phyloP scores from a whole-genome alignment of 1,140 invertebrate genomes.

The Chironomus tepperi region DNA sequence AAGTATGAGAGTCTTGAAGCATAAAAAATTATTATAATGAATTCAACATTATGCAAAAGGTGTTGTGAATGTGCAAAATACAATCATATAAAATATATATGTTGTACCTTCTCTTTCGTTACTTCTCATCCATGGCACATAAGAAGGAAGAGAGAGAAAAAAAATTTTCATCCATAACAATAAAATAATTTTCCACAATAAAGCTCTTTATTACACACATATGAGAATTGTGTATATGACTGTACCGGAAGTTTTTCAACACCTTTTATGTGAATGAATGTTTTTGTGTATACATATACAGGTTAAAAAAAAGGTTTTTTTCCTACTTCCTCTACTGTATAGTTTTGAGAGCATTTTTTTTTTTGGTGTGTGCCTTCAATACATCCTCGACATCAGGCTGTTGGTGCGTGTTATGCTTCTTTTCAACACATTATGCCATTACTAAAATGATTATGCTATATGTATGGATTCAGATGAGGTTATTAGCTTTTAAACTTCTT shows the following conservation, averaged over 20 bases:
- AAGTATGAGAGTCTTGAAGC: background rate
- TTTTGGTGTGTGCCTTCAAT: too few relatives aligned
- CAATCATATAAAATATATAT: background rate
- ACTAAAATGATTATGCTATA: background rate
- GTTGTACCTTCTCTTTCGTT: background rate
- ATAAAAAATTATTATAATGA: slow-evolving; percentile 2
- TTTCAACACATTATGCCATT: background rate
- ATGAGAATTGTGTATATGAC: slow-evolving; percentile 7
- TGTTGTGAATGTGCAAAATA: background rate
- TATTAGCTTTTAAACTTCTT: background rate
- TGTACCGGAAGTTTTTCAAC: slow-evolving; percentile 18
- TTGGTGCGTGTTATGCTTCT: background rate
- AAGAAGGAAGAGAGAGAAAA: background rate
- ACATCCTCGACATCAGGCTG: background rate
- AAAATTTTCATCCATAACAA: slow-evolving; percentile 15
- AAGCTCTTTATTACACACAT: slow-evolving; percentile 16
- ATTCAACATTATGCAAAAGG: slow-evolving; percentile 5
- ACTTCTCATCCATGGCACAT: too few relatives aligned
- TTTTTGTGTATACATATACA: too few relatives aligned
- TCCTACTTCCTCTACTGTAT: too few relatives aligned
- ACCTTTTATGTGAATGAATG: slow-evolving; percentile 15
- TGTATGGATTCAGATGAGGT: background rate
- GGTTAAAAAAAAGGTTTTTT: too few relatives aligned
- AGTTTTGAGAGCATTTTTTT: too few relatives aligned
- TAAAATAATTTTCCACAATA: slow-evolving; percentile 23